Evolutionary conservation across 2,113 vertebrate genomes (phyloP).

Genomic region (Mastomys coucha): DNA sequence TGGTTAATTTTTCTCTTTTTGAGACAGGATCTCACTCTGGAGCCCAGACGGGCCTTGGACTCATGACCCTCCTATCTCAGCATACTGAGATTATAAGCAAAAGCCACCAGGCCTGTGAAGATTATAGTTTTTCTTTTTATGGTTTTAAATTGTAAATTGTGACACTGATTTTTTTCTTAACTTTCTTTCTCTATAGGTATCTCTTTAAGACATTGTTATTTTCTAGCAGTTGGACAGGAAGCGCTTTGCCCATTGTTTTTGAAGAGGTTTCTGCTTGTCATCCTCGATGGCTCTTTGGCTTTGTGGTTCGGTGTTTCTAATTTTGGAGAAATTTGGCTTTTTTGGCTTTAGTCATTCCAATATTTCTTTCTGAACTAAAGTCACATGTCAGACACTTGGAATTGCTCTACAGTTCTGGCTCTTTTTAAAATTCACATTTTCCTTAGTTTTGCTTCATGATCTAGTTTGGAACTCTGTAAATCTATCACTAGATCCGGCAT

Average conservation of each 20-base stretch:
- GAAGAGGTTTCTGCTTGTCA: neutral
- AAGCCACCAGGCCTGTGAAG: neutral
- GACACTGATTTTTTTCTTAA: neutral
- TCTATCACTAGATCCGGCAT: neutral
- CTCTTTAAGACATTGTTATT: neutral
- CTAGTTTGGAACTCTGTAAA: conserved; percentile 1
- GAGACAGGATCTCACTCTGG: neutral
- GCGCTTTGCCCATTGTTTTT: neutral
- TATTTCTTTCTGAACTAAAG: neutral
- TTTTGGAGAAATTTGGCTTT: conserved; percentile 32
- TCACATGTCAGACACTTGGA: neutral
- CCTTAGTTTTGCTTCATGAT: conserved; percentile 41
- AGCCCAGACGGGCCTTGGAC: neutral
- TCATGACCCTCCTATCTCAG: neutral
- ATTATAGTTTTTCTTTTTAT: neutral
- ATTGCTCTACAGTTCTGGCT: neutral
- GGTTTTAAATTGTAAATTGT: neutral
- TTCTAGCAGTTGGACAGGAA: neutral
- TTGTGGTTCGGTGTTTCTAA: conserved; percentile 15
- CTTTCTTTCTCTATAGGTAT: neutral
- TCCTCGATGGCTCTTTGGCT: conserved; percentile 35
- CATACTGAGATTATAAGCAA: neutral
- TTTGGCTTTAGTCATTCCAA: neutral
- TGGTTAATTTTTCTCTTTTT: neutral
- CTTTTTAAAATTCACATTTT: neutral